Percentiles rank a stretch among this genome's conserved stretches.
phyloP scores from a whole-genome alignment of 2,797 vertebrate species.

The Oreochromis grahami region DNA sequence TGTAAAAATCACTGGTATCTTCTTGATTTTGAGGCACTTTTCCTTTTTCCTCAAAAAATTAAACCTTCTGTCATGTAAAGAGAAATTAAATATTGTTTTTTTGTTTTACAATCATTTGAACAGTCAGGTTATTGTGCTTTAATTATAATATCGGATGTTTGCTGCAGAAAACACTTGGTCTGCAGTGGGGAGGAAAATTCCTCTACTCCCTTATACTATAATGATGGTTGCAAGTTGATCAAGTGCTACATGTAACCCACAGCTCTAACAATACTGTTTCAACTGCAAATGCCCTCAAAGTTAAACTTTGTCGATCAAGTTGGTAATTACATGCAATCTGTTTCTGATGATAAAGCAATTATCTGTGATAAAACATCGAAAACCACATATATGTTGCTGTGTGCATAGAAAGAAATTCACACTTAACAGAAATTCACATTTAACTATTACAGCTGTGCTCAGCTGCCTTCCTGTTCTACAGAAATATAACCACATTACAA shows the following conservation, averaged over 20 bases:
- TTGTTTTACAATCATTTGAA: background rate
- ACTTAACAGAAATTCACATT: background rate
- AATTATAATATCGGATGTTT: background rate
- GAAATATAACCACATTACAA: background rate
- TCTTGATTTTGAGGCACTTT: background rate
- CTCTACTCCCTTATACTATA: background rate
- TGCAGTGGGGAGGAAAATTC: background rate
- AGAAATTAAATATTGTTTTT: background rate
- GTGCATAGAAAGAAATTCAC: background rate
- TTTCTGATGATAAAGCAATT: background rate
- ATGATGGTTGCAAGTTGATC: background rate
- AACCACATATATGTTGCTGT: background rate
- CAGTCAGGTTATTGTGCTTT: background rate
- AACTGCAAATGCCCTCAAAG: background rate
- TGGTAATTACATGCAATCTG: background rate
- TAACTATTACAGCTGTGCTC: background rate
- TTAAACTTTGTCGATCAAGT: background rate
- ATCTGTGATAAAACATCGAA: background rate
- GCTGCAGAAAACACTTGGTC: background rate
- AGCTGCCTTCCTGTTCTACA: background rate
- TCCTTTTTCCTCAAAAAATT: background rate
- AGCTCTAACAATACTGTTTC: background rate
- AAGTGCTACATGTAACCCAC: background rate
- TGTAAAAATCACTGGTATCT: background rate
- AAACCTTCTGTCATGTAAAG: background rate